These are phyloP conservation scores for Dascyllus trimaculatus DNA, from an alignment of 2,113 vertebrate genomes.

Conservation along the genomic window DNA sequence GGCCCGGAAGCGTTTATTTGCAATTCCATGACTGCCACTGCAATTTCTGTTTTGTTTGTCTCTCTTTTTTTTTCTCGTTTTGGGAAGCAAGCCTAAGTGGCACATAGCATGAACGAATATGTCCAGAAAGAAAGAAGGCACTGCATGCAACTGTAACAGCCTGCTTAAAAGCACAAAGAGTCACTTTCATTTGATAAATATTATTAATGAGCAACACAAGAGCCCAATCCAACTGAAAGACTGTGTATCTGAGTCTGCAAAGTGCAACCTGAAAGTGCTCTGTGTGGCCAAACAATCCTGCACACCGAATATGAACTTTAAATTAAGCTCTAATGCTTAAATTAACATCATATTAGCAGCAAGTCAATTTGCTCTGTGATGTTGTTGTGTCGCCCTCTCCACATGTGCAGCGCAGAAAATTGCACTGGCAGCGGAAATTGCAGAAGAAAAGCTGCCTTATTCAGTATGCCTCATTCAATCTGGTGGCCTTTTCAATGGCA, in stretches of 20 bases:
- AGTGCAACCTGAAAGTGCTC: neutral
- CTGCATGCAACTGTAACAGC: neutral
- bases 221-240: neutral
- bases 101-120: neutral
- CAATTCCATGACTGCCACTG: conserved; percentile 49
- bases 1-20: conserved; percentile 62
- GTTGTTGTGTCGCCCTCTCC: conserved; percentile 22
- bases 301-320: conserved; percentile 11
- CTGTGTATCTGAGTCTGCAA: neutral
- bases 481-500: conserved; percentile 77
- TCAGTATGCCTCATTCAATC: conserved; percentile 68
- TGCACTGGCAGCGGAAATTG: conserved; percentile 61
- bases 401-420: conserved; percentile 49
- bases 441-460: conserved; percentile 63
- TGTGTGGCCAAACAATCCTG: conserved; percentile 6
- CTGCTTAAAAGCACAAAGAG: neutral
- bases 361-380: conserved; percentile 27
- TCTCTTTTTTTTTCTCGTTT: conserved; percentile 12
- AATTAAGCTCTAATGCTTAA: conserved; percentile 28
- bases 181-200: neutral
- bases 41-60: conserved; percentile 50
- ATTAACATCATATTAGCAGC: conserved; percentile 33
- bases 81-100: conserved; percentile 13
- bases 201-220: neutral
- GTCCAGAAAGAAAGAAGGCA: neutral